Conservation (phyloP, 2,113 vertebrate species). For the Raja brachyura region DNA sequence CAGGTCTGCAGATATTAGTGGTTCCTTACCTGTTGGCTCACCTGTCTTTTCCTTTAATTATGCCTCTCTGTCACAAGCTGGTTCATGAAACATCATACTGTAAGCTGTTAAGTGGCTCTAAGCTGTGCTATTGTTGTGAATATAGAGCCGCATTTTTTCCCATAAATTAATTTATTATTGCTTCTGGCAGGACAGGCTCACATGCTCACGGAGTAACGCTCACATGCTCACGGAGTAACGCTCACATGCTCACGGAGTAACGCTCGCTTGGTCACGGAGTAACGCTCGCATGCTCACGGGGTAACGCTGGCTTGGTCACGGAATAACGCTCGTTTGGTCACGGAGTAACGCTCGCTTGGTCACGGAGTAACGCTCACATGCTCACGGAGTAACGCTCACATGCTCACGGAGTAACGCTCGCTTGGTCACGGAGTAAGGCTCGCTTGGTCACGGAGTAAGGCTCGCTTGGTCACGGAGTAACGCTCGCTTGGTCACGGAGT, state of each 20-base stretch:
- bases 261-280: too few species aligned
- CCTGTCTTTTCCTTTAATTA: background rate
- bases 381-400: background rate
- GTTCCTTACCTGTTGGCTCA: background rate
- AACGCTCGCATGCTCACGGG: background rate
- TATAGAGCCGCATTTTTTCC: conserved; percentile 12
- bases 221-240: background rate
- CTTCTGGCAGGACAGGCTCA: background rate
- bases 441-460: background rate
- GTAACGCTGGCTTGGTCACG: too few species aligned
- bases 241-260: background rate
- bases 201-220: background rate
- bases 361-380: background rate
- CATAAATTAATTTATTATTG: conserved; percentile 29
- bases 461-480: background rate
- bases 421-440: too few species aligned
- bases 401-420: background rate
- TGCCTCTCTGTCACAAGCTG: conserved; percentile 1
- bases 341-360: background rate
- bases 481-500: background rate
- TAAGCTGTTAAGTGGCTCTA: conserved; percentile 23
- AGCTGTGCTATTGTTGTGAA: conserved; percentile 31
- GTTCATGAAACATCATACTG: conserved; percentile 35
- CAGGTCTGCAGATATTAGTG: background rate
- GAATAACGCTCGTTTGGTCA: too few species aligned